Evolutionary conservation across 2,888 invertebrate genomes (phyloP), one percentile per base, ranked within the genome.

Genomic region (Philonicus albiceps): DNA sequence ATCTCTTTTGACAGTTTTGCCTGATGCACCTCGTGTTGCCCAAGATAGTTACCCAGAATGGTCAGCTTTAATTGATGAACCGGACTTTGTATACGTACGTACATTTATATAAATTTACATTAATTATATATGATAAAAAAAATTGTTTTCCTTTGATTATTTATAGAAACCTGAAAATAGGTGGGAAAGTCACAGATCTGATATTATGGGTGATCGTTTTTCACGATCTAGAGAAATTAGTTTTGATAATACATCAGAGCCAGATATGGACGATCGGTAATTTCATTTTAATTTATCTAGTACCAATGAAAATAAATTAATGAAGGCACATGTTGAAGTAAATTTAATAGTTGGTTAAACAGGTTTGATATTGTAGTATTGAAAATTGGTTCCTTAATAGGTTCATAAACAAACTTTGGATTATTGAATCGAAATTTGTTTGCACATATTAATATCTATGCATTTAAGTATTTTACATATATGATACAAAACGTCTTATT

Each of bases 1-100:
- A 89, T 94, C 94, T 87, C 93, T 95, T 76, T 93, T 97, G 37
- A 94, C 94, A 88, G 94, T 94, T 72, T 91, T 97, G 88, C 97
- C 97, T 6, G 96, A 97, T 84, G 97, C 97, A 34, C 97, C 97
- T 1, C 94, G 97, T 90, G 95, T 96, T 13, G 95, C 96, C 3
- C 95, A 95, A 53, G 95, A 94, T 88, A 93, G 94, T 40, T 95
- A 95, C 89, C 95, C 96, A 53, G 92, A 92, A 87, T 92, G 92
- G 92, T 90, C 91, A 87, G 91, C 91, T 7, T 89, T 92, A 86
- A 89, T 89, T 94, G 96, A 96, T 86, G 91, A 91, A 8, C 85
- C 80, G 83, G 88, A 40, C n/a, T 27, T 74, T 64, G 22, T 22
- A 7, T 64, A 11, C 8, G 19, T 64, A 27, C 3, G 27, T 7